Base-by-base conservation (phyloP, 1,140 invertebrate species). In the Ceratina japonica region DNA sequence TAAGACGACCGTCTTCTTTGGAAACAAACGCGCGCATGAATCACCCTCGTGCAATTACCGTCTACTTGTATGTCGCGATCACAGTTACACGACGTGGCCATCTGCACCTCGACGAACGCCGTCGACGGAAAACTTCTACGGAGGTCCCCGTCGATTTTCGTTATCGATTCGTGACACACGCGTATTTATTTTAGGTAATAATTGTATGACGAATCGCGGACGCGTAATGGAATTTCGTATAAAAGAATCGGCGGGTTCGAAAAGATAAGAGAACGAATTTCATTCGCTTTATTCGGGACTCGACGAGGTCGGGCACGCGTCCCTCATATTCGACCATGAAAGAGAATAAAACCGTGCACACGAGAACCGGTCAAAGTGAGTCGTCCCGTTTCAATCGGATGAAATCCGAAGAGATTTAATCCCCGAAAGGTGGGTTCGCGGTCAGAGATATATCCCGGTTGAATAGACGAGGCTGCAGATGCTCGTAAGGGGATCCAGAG, bases 401-500 rank as follows among this genome's bases (percentile, higher is more conserved):
- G 51, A 71, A 49, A 71, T 84, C 69, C 61, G 58, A 73, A 24
- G 78, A 84, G 83, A 84, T 75, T 84, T 84, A 82, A 65, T 54
- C 54, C 24, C 56, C 73, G 83, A 74, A 80, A 76, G 37, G 20
- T 65, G 68, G 74, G 63, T 52, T 59, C 71, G 70, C 63, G 77
- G 74, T 65, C 71, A 52, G 66, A 61, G 79, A 44, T 44, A 75
- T 64, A 68, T 58, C 63, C 83, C 15, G 54, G 61, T 59, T 76
- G 83, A 84, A 84, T 80, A 59, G 58, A 10, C 61, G 61, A 83
- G 56, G 56, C 74, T 54, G 64, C 85, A 86, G 85, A 86, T 86
- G 84, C 71, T 58, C 65, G 72, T 61, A 86, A 86, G 83, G 59
- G 74, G 52, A n/a, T 61, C 24, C 24, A 81, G 65, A 86, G 77